phyloP scores from a whole-genome alignment of 92 coral and sea anemone genomes.

The Micromussa lordhowensis region DNA sequence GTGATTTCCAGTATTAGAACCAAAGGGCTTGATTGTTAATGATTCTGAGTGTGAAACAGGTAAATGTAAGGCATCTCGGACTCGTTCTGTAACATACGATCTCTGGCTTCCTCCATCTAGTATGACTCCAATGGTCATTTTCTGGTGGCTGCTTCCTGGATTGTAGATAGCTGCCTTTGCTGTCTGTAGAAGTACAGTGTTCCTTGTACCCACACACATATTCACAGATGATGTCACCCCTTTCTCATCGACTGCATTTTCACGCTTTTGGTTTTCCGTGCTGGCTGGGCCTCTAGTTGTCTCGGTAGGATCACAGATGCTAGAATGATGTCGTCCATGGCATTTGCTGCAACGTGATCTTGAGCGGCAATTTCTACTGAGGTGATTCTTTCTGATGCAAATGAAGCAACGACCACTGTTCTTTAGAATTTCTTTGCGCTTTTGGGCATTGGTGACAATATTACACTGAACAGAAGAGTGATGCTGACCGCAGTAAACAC shows the following conservation, averaged over 20 bases:
- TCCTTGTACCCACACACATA: not conserved
- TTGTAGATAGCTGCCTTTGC: not conserved
- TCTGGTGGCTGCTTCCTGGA: too few relatives aligned
- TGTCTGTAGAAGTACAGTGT: not conserved
- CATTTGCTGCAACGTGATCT: conserved; percentile 44
- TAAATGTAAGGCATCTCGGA: conserved; percentile 14
- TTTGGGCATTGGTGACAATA: conserved; percentile 37
- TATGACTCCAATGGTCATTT: not conserved
- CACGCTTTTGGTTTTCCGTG: too few relatives aligned
- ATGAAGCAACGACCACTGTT: too few relatives aligned
- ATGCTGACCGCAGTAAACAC: not conserved
- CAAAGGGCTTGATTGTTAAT: conserved; percentile 26
- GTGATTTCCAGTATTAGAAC: conserved; percentile 13
- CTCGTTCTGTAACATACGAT: not conserved
- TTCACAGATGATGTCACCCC: not conserved
- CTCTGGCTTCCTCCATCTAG: conserved; percentile 12
- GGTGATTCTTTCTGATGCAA: too few relatives aligned
- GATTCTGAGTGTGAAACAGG: not conserved
- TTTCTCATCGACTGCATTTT: too few relatives aligned
- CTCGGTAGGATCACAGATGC: too few relatives aligned
- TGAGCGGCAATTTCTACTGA: not conserved
- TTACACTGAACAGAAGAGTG: conserved; percentile 30
- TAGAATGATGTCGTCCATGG: conserved; percentile 43
- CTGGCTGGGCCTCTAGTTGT: too few relatives aligned
- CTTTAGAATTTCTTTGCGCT: conserved; percentile 36